These are phyloP conservation scores for Micromussa lordhowensis DNA, from an alignment of 92 coral and sea anemone genomes.

Conservation along the genomic window DNA sequence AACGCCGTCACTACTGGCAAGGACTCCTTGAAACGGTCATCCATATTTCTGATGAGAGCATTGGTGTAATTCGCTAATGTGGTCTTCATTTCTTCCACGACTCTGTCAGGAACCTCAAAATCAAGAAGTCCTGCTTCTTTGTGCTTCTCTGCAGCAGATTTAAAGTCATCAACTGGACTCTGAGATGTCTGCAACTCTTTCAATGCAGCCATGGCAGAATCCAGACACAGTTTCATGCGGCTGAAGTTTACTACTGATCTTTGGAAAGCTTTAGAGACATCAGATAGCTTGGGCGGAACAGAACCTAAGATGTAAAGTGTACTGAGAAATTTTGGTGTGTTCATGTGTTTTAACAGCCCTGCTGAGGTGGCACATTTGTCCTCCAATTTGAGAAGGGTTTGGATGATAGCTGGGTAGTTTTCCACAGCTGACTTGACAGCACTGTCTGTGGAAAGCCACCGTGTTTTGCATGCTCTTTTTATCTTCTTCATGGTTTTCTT, in stretches of 20 bases:
- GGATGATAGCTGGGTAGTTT: constrained; percentile 60
- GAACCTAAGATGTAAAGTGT: constrained; percentile 37
- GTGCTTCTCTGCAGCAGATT: constrained; percentile 47
- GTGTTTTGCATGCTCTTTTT: constrained; percentile 55
- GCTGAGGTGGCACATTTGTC: constrained; percentile 63
- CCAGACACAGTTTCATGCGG: background rate
- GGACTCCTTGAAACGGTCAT: constrained; percentile 54
- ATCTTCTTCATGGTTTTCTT: constrained; percentile 40
- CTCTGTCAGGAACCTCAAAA: constrained; percentile 52
- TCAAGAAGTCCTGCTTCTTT: constrained; percentile 36
- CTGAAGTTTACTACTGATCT: no score
- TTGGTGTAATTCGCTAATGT: constrained; percentile 50
- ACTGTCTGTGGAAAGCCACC: constrained; percentile 66
- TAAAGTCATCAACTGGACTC: constrained; percentile 46
- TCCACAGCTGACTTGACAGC: constrained; percentile 63
- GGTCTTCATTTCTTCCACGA: constrained; percentile 50
- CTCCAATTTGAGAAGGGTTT: constrained; percentile 50
- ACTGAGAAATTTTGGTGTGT: constrained; percentile 48
- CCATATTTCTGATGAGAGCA: constrained; percentile 47
- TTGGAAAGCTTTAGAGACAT: no score
- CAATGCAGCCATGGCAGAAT: constrained; percentile 55
- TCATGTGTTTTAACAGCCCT: constrained; percentile 62
- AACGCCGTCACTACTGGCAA: constrained; percentile 47
- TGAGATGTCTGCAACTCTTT: constrained; percentile 55
- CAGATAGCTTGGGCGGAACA: background rate